Evolutionary conservation across 2,888 invertebrate genomes (phyloP), one percentile per base, ranked within the genome.

Genomic region (Amphipoea oculea): DNA sequence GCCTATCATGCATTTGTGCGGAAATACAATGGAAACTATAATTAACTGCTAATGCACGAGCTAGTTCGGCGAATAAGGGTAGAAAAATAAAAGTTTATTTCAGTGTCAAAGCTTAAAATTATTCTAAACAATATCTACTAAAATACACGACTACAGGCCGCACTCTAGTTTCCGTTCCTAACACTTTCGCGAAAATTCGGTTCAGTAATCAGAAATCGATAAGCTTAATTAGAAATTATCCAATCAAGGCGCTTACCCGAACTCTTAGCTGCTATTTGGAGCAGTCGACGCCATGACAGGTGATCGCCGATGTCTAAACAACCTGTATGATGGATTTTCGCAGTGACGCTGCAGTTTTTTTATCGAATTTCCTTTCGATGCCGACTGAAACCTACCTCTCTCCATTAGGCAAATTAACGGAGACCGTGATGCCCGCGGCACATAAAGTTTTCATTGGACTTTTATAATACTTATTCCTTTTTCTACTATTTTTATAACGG

Each of bases 361-460:
- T 90, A 95, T 94, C 91, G 89, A 94, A 94, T 94, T 95, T 96
- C 94, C 95, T 73, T 86, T 90, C 83, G 79, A 89, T 87, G 88
- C 73, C 79, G 78, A 80, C 77, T 87, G 82, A 89, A 92, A 92
- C 90, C 86, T 89, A 88, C 82, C 92, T 91, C 29, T 29, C 29
- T 29, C 91, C 87, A 92, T 93, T 90, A 60, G 57, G n/a, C 11
- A 91, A 93, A 91, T 92, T 90, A 88, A 83, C 74, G 66, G 81
- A 78, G 60, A 76, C 4, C 5, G 9, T 54, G 42, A 45, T 54
- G 29, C 40, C 63, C 40, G 62, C 23, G 29, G 51, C 45, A 29
- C 2, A 20, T 45, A n/a, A 40, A 14, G 70, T 79, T 67, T 82
- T 82, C 65, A 76, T 82, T 76, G n/a, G 36, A 42, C 36, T 75